A percentile compares a stretch with the other conserved stretches of the same genome.
These are phyloP conservation scores for Forbesichthys papilliferus DNA, from an alignment of 2,113 vertebrate genomes.

Conservation along the genomic window DNA sequence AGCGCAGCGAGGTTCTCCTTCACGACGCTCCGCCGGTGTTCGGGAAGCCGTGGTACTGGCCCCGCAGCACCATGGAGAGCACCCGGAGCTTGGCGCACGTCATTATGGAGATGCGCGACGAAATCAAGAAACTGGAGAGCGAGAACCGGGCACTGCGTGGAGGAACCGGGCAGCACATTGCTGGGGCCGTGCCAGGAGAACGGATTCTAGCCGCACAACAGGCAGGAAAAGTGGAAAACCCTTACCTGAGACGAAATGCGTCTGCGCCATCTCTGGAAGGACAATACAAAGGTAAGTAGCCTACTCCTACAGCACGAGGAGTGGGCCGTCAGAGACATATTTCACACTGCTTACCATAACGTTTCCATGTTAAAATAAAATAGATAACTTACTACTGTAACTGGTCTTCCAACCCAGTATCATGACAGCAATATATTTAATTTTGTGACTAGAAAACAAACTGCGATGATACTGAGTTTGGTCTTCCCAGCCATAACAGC, in stretches of 20 bases:
- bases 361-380: no score
- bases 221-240: constrained; percentile 37
- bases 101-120: constrained; percentile 84
- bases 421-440: no score
- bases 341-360: no score
- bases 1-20: constrained; percentile 22
- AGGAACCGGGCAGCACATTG: constrained; percentile 54
- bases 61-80: constrained; percentile 80
- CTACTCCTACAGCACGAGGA: no score
- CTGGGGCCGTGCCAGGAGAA: constrained; percentile 2
- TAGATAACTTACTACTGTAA: no score
- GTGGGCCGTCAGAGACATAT: no score
- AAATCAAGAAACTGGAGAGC: constrained; percentile 84
- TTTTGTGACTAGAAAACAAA: no score
- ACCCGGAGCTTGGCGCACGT: constrained; percentile 77
- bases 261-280: constrained; percentile 58
- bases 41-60: constrained; percentile 75
- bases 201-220: constrained; percentile 2
- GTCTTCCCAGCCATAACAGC: no score
- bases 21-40: constrained; percentile 48
- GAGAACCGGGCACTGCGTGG: constrained; percentile 83
- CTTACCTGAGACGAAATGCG: constrained; percentile 50
- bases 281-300: constrained; percentile 77
- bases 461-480: no score
- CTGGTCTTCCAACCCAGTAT: no score